phyloP scores from a whole-genome alignment of 2,888 invertebrate species.

The Chrysomela aeneicollis region DNA sequence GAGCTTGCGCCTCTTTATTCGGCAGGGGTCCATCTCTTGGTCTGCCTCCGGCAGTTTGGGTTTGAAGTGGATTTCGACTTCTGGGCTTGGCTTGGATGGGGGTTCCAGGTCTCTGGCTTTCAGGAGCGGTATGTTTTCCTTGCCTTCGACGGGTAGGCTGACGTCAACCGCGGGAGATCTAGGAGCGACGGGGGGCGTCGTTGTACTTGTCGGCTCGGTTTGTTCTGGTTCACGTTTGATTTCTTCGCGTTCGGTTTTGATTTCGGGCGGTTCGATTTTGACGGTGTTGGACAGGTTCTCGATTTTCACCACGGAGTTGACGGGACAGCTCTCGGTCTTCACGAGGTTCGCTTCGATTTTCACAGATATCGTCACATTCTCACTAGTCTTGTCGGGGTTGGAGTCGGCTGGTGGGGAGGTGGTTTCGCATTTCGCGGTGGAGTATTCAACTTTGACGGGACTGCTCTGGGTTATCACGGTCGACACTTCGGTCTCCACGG shows the following conservation, averaged over 20 bases:
- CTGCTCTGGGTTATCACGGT: constrained; percentile 31
- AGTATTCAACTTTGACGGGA: constrained; percentile 32
- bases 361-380: constrained; percentile 30
- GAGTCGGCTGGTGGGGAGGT: constrained; percentile 4
- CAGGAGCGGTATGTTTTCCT: constrained; percentile 66
- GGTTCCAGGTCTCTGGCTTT: constrained; percentile 45
- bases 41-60: constrained; percentile 70
- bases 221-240: constrained; percentile 26
- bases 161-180: constrained; percentile 61
- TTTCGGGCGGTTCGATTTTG: constrained; percentile 11
- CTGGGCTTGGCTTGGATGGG: constrained; percentile 29
- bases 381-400: constrained; percentile 9
- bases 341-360: constrained; percentile 35
- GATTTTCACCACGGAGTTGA: constrained; percentile 21
- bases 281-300: constrained; percentile 24
- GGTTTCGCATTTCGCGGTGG: constrained; percentile 28
- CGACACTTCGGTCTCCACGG: constrained; percentile 34
- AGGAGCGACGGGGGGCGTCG: constrained; percentile 57
- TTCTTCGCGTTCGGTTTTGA: constrained; percentile 22
- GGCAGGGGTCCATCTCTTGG: constrained; percentile 57
- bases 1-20: constrained; percentile 72
- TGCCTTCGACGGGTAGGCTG: constrained; percentile 62
- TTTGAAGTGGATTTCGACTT: constrained; percentile 63
- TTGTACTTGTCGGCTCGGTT: constrained; percentile 60
- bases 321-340: constrained; percentile 35